Conservation (phyloP, 2,113 vertebrate species). For the Narcine bancroftii region DNA sequence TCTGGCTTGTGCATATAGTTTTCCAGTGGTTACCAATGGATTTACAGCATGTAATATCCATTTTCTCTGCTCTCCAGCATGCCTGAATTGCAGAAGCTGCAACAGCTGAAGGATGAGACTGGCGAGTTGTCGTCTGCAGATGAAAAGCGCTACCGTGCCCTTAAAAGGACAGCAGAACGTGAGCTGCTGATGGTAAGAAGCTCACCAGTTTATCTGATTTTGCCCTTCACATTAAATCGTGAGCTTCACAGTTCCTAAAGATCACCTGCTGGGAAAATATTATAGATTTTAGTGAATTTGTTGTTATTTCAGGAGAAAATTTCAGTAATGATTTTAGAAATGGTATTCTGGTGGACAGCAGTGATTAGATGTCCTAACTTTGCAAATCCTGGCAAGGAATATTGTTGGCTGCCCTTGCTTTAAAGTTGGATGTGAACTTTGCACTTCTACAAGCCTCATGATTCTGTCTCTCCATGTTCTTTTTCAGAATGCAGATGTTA, state of each 20-base stretch:
- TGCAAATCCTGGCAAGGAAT: too few relatives aligned
- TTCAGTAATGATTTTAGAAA: too few relatives aligned
- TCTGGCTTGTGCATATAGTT: background rate
- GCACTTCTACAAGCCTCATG: background rate
- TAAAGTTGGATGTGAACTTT: too few relatives aligned
- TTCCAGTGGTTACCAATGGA: background rate
- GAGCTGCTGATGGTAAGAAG: slow-evolving; percentile 84
- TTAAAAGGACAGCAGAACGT: slow-evolving; percentile 88
- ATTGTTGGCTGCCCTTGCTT: too few relatives aligned
- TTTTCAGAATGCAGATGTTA: slow-evolving; percentile 85
- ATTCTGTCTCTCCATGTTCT: background rate
- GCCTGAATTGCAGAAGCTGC: slow-evolving; percentile 95
- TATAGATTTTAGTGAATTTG: background rate
- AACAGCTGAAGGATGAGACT: slow-evolving; percentile 96
- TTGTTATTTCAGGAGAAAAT: background rate
- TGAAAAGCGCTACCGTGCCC: slow-evolving; percentile 88
- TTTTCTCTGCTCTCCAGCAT: slow-evolving; percentile 57
- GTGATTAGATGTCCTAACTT: too few relatives aligned
- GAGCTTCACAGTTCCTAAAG: background rate
- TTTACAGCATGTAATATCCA: background rate
- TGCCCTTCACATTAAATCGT: background rate
- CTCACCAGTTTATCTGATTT: background rate
- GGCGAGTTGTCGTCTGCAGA: slow-evolving; percentile 92
- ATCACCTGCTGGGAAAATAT: background rate
- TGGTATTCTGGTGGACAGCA: too few relatives aligned